A percentile compares a stretch with the other conserved stretches of the same genome.
phyloP scores from a whole-genome alignment of 1,140 invertebrate species.

The Dryas iulia region DNA sequence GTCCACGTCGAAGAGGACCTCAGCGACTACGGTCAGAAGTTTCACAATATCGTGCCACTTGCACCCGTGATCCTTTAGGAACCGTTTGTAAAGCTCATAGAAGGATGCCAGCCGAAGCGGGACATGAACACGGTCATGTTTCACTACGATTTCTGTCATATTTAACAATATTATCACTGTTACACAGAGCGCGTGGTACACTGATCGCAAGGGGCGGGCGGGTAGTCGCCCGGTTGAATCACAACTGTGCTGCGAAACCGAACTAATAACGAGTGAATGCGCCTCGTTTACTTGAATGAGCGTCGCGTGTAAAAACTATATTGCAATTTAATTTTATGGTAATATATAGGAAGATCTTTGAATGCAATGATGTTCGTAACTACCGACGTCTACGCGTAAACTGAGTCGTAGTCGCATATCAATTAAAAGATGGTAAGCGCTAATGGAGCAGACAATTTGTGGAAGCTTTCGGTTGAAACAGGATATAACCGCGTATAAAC shows the following conservation, averaged over 20 bases:
- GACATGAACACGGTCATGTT: constrained; percentile 49
- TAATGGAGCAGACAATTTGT: constrained; percentile 57
- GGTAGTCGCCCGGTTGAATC: constrained; percentile 50
- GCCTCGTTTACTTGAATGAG: constrained; percentile 24
- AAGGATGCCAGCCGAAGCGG: constrained; percentile 62
- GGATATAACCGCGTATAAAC: constrained; percentile 62
- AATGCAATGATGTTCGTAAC: constrained; percentile 25
- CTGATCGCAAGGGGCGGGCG: constrained; percentile 47
- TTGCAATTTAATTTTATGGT: not conserved
- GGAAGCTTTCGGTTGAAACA: constrained; percentile 72
- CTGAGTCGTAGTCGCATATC: constrained; percentile 49
- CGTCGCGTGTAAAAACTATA: constrained; percentile 15
- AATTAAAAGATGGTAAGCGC: constrained; percentile 63
- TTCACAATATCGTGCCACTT: constrained; percentile 75
- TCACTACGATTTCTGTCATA: constrained; percentile 63
- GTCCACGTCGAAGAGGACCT: constrained; percentile 75
- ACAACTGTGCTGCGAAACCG: constrained; percentile 51
- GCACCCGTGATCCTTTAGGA: constrained; percentile 73
- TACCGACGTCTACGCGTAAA: constrained; percentile 41
- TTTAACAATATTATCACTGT: constrained; percentile 37
- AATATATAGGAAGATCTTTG: not conserved
- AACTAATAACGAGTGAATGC: constrained; percentile 29
- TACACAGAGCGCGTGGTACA: constrained; percentile 24
- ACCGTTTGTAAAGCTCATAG: constrained; percentile 67
- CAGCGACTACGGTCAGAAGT: constrained; percentile 66